Evolutionary conservation across 1,140 invertebrate genomes (phyloP).

Genomic region (Leptinotarsa texana): DNA sequence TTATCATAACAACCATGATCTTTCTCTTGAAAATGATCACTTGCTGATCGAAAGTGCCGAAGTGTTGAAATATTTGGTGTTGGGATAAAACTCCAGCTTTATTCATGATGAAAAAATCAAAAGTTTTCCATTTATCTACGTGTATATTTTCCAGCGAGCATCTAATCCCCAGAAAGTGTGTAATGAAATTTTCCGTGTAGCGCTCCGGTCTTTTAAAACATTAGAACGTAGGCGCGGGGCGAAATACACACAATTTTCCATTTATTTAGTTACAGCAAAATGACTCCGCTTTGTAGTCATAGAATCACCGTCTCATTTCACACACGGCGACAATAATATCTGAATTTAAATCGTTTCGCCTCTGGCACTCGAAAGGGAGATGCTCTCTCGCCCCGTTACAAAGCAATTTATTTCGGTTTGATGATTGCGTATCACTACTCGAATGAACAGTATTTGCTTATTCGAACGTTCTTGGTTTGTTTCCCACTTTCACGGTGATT

Average conservation of each 20-base stretch:
- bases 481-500: neutral
- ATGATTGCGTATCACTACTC: conserved; percentile 12
- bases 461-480: conserved; percentile 1
- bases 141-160: neutral
- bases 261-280: conserved; percentile 43
- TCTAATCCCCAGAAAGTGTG: conserved; percentile 5
- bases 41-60: too few species aligned
- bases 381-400: neutral
- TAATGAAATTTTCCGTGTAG: conserved; percentile 24
- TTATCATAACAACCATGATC: too few species aligned
- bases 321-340: conserved; percentile 47
- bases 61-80: too few species aligned
- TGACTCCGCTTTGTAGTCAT: conserved; percentile 41
- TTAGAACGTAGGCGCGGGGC: conserved; percentile 17
- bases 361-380: conserved; percentile 16
- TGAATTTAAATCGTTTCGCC: conserved; percentile 46
- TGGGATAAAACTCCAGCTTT: too few species aligned
- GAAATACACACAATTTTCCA: conserved; percentile 36
- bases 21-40: too few species aligned
- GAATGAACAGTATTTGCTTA: neutral
- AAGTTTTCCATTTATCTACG: neutral
- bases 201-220: conserved; percentile 18
- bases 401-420: conserved; percentile 20
- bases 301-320: conserved; percentile 39
- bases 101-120: neutral